Base-by-base conservation (phyloP, 1,140 invertebrate species). In the Halictus rubicundus region DNA sequence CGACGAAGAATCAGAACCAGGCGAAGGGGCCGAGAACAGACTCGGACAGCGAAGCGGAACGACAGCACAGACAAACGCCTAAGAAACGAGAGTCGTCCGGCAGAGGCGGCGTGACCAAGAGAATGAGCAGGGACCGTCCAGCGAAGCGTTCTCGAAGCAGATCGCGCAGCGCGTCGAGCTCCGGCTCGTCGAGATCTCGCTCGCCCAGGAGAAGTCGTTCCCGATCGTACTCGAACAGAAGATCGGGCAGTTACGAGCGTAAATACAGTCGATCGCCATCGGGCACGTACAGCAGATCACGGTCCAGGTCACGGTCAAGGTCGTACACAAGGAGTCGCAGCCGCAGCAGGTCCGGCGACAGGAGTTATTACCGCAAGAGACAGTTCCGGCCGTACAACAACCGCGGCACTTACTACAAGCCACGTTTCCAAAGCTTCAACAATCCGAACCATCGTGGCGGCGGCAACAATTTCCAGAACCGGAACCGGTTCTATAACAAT, bases 391-490 rank as follows among this genome's bases (percentile, higher is more conserved):
- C 94, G 91, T 87, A 94, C 76, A 96, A 95, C 82, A 95, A 96
- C 84, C 94, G 96, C 21, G 96, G 96, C 60, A 96, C 96, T 0
- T 96, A 96, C 87, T 96, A 96, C 90, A 95, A 96, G 81, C 96
- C 96, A 0, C 93, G 96, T 37, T 96, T 96, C 93, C 95, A 96
- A 88, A 89, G 92, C 21, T 93, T 92, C 68, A 94, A 93, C 60
- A 93, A 94, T 86, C 92, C 92, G 12, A 92, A 92, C 71, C 90
- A 92, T 60, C 88, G 91, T 1, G 89, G 88, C 1, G 90, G 91
- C 10, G 88, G 88, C 16, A 88, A 88, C 32, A 90, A 91, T 79
- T 93, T 92, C 85, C 91, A 91, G 68, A 93, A 93, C 78, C 85
- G 92, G 5, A 92, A 93, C 68, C 88, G 92, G 4, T 93, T 93